phyloP scores from a whole-genome alignment of 2,888 invertebrate genomes.

The Mythimna albipuncta region DNA sequence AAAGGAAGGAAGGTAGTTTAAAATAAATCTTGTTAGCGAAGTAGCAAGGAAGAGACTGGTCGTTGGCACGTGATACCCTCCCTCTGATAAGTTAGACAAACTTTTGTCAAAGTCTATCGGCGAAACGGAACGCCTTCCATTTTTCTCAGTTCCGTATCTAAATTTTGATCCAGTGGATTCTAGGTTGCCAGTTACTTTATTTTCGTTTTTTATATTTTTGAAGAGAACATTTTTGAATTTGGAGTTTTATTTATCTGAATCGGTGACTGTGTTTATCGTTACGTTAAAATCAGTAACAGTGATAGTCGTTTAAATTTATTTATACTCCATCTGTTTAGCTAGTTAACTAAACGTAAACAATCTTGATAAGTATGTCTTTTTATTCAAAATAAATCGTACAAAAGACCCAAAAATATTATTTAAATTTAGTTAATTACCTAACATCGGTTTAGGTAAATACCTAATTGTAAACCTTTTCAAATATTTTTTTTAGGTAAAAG shows the following conservation, averaged over 20 bases:
- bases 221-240: conserved; percentile 9
- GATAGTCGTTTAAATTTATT: neutral
- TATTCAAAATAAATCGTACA: no score
- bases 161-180: conserved; percentile 18
- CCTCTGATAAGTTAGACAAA: conserved; percentile 32
- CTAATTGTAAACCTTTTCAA: neutral
- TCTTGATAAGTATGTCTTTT: no score
- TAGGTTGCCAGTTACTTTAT: neutral
- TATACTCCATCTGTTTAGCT: no score
- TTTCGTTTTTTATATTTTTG: conserved; percentile 4
- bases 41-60: conserved; percentile 22
- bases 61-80: conserved; percentile 34
- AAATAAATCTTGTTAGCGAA: conserved; percentile 56
- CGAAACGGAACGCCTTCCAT: conserved; percentile 20
- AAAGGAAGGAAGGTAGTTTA: conserved; percentile 22
- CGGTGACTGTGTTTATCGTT: neutral
- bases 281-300: neutral
- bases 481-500: neutral
- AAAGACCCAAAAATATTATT: no score
- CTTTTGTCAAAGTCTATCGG: conserved; percentile 43
- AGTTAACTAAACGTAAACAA: no score
- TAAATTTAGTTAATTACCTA: no score
- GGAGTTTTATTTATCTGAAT: neutral
- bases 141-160: conserved; percentile 26
- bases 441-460: no score